phyloP scores from a whole-genome alignment of 1,140 invertebrate species.

The Aphaenogaster ashmeadi region DNA sequence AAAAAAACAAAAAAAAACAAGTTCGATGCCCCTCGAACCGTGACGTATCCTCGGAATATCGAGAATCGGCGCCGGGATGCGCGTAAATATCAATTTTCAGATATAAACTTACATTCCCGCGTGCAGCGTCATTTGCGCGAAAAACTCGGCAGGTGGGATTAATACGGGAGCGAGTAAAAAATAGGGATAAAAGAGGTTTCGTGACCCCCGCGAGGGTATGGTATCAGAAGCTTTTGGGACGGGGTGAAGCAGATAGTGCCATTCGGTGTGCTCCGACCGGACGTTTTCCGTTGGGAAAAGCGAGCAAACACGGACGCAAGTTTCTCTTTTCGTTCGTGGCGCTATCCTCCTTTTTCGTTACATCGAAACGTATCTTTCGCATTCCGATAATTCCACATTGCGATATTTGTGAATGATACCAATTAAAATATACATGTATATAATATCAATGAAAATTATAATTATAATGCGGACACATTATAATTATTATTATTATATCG shows the following conservation, averaged over 20 bases:
- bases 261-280: conserved; percentile 67
- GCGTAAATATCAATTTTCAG: conserved; percentile 56
- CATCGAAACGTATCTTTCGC: not conserved
- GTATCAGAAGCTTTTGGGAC: conserved; percentile 46
- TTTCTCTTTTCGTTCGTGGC: conserved; percentile 31
- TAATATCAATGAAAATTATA: not conserved
- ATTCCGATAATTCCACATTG: not conserved
- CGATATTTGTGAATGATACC: not conserved
- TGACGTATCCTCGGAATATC: conserved; percentile 26
- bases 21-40: conserved; percentile 12
- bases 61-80: not conserved
- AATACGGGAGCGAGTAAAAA: conserved; percentile 40
- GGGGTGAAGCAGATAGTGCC: conserved; percentile 66
- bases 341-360: not conserved
- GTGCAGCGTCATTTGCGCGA: conserved; percentile 20
- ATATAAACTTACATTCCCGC: conserved; percentile 36
- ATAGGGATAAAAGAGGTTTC: conserved; percentile 26
- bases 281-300: conserved; percentile 61
- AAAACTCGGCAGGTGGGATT: conserved; percentile 15
- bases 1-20: conserved; percentile 18
- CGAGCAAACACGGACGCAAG: conserved; percentile 66
- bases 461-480: not conserved
- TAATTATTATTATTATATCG: conserved; percentile 10
- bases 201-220: conserved; percentile 23
- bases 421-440: conserved; percentile 9